Conservation (phyloP, 2,888 invertebrate genomes). For the Embidobia sp. region DNA sequence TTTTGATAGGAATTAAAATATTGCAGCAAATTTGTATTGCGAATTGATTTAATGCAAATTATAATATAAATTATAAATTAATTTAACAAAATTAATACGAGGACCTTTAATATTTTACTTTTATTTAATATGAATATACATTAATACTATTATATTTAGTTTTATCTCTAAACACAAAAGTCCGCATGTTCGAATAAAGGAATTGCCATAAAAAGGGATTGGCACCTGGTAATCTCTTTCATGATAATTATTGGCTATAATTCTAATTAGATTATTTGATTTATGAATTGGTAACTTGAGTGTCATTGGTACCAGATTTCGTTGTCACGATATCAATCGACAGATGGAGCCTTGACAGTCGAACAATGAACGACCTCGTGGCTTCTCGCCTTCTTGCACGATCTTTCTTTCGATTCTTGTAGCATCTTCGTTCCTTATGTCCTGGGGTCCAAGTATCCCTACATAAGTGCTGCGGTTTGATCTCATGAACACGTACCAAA, state of each 20-base stretch:
- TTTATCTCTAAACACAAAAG: no score
- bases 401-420: slow-evolving; percentile 57
- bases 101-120: no score
- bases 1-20: no score
- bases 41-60: no score
- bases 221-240: neutral
- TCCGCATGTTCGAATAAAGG: no score
- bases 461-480: slow-evolving; percentile 36
- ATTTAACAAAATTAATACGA: no score
- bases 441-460: slow-evolving; percentile 11
- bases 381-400: slow-evolving; percentile 59
- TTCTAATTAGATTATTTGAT: slow-evolving; percentile 48
- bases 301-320: slow-evolving; percentile 52
- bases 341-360: slow-evolving; percentile 55
- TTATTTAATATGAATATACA: no score
- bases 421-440: slow-evolving; percentile 54
- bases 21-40: no score
- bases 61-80: no score
- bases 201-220: no score
- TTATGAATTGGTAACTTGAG: slow-evolving; percentile 40
- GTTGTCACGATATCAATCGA: slow-evolving; percentile 61
- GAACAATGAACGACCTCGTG: slow-evolving; percentile 64
- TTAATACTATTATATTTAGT: no score
- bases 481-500: slow-evolving; percentile 55
- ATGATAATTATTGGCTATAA: slow-evolving; percentile 17